Base-by-base conservation (phyloP, 2,113 vertebrate genomes). In the Pteruthius melanotis region DNA sequence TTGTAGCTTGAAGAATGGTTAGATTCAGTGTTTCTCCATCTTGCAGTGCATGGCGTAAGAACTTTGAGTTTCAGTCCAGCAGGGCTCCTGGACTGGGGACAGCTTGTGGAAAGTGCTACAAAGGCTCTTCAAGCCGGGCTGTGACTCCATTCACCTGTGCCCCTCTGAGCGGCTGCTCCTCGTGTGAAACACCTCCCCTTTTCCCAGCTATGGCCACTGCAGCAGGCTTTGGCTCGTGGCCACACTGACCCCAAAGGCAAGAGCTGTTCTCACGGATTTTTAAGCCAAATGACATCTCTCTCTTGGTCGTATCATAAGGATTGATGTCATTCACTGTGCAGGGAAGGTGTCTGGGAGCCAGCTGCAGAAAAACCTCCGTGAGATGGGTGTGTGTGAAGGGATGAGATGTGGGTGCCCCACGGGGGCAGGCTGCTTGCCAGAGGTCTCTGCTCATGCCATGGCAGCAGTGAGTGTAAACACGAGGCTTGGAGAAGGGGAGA, bases 341-440 rank as follows among this genome's bases (percentile, higher is more conserved):
- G 39, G 15, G 23, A 21, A 86, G 23, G 35, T 54, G 37, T 49
- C 57, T 39, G 28, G 39, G 18, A 83, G 13, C 20, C 74, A 68
- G 56, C 13, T 68, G n/a, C 20, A 63, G 42, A 50, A 22, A 31
- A 79, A 9, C 6, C 27, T 21, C 2, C 5, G 2, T 35, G 44
- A 47, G 66, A 12, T 10, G 24, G 2, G 7, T 35, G 19, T 13
- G 44, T 27, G 28, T 50, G 37, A 61, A 33, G 22, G 37, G 54
- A 31, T 0, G 1, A 50, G 18, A 22, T 14, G 13, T 10, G 35
- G 7, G 27, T 56, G n/a, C 8, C 3, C 2, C 0, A 0, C 0
- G 0, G 49, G 35, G 9, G 3, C 37, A 61, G 27, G 31, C n/a
- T 52, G 45, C 59, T 69, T 22, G 37, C 28, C 45, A 45, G 30